Conservation (phyloP, 2,888 invertebrate species). For the Tipula vernalis region DNA sequence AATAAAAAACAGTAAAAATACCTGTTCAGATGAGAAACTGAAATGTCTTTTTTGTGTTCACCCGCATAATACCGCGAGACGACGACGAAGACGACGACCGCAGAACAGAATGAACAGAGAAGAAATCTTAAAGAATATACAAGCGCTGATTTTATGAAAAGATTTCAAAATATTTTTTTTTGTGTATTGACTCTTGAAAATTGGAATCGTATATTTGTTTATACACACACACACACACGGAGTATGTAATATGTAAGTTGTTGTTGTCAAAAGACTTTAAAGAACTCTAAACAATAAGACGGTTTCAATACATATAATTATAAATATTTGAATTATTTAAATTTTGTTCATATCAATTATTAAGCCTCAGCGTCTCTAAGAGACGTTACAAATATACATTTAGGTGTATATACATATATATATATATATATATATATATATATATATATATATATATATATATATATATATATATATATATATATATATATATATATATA, state of each 20-base stretch:
- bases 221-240: background rate
- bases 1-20: background rate
- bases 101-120: background rate
- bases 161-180: background rate
- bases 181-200: constrained; percentile 1
- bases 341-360: background rate
- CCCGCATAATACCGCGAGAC: background rate
- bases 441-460: too few relatives aligned
- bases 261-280: background rate
- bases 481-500: too few relatives aligned
- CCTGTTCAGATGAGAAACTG: constrained; percentile 6
- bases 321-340: background rate
- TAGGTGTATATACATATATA: too few relatives aligned
- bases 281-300: background rate
- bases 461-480: too few relatives aligned
- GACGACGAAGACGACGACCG: background rate
- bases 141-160: constrained; percentile 8
- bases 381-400: background rate
- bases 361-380: background rate
- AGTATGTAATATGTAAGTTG: background rate
- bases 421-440: too few relatives aligned
- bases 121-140: background rate
- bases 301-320: constrained; percentile 4
- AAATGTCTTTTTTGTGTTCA: background rate
- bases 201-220: constrained; percentile 4